Percentiles rank a stretch among this genome's conserved stretches.
These are phyloP conservation scores for Triplophysa tibetana DNA, from an alignment of 2,113 vertebrate genomes.

Conservation along the genomic window DNA sequence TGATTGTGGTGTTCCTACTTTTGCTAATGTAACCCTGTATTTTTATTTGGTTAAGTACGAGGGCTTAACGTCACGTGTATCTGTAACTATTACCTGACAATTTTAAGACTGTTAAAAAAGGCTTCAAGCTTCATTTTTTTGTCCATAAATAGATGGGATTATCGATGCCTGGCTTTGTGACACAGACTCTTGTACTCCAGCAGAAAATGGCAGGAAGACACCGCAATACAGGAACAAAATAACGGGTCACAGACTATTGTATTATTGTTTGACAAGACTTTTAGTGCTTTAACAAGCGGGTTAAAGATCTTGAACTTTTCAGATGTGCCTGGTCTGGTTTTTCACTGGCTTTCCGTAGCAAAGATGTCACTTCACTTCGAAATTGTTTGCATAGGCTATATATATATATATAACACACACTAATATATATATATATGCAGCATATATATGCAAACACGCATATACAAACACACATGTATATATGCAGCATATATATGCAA, in stretches of 20 bases:
- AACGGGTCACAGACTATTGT: background rate
- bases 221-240: slow-evolving; percentile 10
- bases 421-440: too few species aligned
- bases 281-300: background rate
- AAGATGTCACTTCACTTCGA: background rate
- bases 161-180: too few species aligned
- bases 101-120: slow-evolving; percentile 75
- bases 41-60: background rate
- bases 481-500: too few species aligned
- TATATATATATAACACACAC: too few species aligned
- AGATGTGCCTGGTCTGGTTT: background rate
- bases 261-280: background rate
- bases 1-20: background rate
- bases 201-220: background rate
- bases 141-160: background rate
- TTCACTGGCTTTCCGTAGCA: background rate
- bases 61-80: slow-evolving; percentile 21
- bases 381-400: too few species aligned
- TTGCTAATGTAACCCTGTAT: background rate
- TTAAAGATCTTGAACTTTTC: background rate
- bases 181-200: too few species aligned
- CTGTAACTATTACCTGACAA: slow-evolving; percentile 69
- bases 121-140: slow-evolving; percentile 58
- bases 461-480: too few species aligned
- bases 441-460: too few species aligned